Percentiles rank a stretch among this genome's conserved stretches.
phyloP scores from a whole-genome alignment of 2,113 vertebrate genomes.

The Melanerpes formicivorus region DNA sequence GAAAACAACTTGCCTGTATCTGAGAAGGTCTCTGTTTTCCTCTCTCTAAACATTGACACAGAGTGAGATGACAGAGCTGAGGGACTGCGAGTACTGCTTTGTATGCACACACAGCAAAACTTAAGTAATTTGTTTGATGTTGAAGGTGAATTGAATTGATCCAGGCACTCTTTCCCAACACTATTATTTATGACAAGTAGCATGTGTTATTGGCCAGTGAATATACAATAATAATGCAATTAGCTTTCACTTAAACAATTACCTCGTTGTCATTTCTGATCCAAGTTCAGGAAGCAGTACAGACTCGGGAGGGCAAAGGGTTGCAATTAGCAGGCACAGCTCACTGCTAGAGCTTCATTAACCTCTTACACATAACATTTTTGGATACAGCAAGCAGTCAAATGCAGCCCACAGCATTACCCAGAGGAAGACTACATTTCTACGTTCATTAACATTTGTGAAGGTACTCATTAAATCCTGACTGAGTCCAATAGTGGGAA shows the following conservation, averaged over 20 bases:
- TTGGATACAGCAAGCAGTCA: not conserved
- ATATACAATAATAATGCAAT: slow-evolving; percentile 1
- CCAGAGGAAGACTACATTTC: not conserved
- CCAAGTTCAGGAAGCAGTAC: slow-evolving; percentile 31
- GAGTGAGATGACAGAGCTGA: not conserved
- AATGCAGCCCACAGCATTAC: not conserved
- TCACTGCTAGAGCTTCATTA: not conserved
- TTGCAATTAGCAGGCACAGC: not conserved
- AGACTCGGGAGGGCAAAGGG: not conserved
- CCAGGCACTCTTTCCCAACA: not conserved
- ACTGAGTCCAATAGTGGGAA: not conserved
- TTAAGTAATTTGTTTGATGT: not conserved
- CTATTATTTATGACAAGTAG: not conserved
- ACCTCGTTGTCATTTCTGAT: not conserved
- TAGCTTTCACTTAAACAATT: slow-evolving; percentile 52
- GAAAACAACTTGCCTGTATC: not conserved
- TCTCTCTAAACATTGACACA: not conserved
- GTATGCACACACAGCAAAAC: not conserved
- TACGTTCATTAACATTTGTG: not conserved
- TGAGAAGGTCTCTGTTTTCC: not conserved
- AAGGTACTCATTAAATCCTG: slow-evolving; percentile 27
- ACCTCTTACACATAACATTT: not conserved
- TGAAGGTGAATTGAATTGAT: not conserved
- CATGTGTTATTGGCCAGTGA: not conserved
- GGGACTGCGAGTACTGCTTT: not conserved